These are phyloP conservation scores for Cetoscarus ocellatus DNA, from an alignment of 2,797 vertebrate species.

Conservation along the genomic window DNA sequence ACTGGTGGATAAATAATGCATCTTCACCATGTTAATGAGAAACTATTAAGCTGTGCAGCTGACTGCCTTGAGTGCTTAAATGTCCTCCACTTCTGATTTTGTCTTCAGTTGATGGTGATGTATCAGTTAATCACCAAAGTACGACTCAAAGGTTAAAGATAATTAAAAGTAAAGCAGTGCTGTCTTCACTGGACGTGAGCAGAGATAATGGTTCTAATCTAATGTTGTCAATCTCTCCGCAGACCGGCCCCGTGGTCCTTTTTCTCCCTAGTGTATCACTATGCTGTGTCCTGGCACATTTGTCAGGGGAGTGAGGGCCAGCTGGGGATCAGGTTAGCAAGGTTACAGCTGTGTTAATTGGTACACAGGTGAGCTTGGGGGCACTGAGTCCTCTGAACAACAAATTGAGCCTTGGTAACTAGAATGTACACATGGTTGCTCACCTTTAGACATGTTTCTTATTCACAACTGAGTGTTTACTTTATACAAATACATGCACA, in stretches of 20 bases:
- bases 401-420: conserved; percentile 54
- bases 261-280: conserved; percentile 50
- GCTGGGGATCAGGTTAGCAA: conserved; percentile 61
- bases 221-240: conserved; percentile 7
- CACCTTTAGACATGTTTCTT: not conserved
- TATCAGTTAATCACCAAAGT: not conserved
- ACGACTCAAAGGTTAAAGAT: not conserved
- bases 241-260: conserved; percentile 19
- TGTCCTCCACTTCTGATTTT: not conserved
- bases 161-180: not conserved
- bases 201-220: conserved; percentile 22
- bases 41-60: not conserved
- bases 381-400: conserved; percentile 59
- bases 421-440: conserved; percentile 27
- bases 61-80: not conserved
- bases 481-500: conserved; percentile 11
- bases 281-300: conserved; percentile 52
- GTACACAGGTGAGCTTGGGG: conserved; percentile 86
- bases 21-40: not conserved
- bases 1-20: not conserved
- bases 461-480: not conserved
- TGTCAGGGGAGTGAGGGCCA: conserved; percentile 52
- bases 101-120: not conserved
- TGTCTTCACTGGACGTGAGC: conserved; percentile 9
- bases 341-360: conserved; percentile 75